Evolutionary conservation across 53 echinoderm and acorn worm genomes (phyloP).

Genomic region (Antedon mediterranea): DNA sequence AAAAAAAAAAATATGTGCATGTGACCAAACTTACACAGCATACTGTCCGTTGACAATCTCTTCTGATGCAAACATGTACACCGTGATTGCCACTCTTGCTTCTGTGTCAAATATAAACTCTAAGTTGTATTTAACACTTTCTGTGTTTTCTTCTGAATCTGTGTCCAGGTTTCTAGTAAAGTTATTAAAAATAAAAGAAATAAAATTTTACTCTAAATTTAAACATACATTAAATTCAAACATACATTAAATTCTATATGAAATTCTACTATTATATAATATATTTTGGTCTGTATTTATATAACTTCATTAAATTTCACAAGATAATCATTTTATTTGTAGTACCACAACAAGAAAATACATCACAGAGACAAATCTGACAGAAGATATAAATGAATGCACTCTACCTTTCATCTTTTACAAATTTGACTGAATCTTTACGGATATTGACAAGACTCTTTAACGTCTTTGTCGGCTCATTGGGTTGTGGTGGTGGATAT

Average conservation of each 20-base stretch:
- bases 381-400: neutral
- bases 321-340: too few relatives aligned
- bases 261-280: too few relatives aligned
- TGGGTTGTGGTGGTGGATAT: constrained; percentile 74
- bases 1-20: too few relatives aligned
- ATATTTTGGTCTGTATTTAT: too few relatives aligned
- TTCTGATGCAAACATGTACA: constrained; percentile 92
- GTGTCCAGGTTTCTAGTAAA: constrained; percentile 25
- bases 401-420: constrained; percentile 57
- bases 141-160: constrained; percentile 6
- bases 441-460: constrained; percentile 91
- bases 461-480: constrained; percentile 87
- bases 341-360: too few relatives aligned
- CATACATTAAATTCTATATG: too few relatives aligned
- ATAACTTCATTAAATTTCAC: too few relatives aligned
- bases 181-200: too few relatives aligned
- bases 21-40: constrained; percentile 33
- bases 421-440: constrained; percentile 79
- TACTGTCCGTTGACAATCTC: constrained; percentile 44
- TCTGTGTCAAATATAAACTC: constrained; percentile 92
- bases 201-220: too few relatives aligned
- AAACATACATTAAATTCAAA: too few relatives aligned
- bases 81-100: constrained; percentile 73
- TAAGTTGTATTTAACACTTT: constrained; percentile 37
- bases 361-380: neutral